Conservation (phyloP, 1,140 invertebrate genomes). For the Drosophila pseudoananassae region DNA sequence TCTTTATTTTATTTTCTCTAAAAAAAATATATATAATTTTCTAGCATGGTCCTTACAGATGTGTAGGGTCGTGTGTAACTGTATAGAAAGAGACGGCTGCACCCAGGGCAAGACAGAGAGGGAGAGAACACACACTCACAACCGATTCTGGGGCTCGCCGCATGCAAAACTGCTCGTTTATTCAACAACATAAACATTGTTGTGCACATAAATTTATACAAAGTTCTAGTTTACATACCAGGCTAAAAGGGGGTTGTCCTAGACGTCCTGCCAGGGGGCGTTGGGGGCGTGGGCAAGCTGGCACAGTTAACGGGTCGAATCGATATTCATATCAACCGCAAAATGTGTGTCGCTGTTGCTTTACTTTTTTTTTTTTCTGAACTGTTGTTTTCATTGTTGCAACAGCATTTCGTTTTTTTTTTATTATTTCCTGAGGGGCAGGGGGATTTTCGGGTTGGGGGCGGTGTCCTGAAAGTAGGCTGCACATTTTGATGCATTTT, state of each 20-base stretch:
- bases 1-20: no score
- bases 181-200: constrained; percentile 82
- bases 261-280: neutral
- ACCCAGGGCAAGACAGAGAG: neutral
- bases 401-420: neutral
- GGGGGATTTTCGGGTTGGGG: no score
- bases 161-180: constrained; percentile 79
- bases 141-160: constrained; percentile 43
- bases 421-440: neutral
- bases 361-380: constrained; percentile 26
- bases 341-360: constrained; percentile 72
- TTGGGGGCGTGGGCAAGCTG: constrained; percentile 28
- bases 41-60: neutral
- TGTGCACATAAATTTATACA: constrained; percentile 82
- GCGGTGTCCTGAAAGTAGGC: constrained; percentile 56
- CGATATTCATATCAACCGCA: constrained; percentile 80
- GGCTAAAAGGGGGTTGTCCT: constrained; percentile 1
- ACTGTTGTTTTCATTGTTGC: neutral
- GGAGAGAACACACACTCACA: neutral
- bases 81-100: neutral
- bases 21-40: no score
- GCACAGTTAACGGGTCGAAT: constrained; percentile 72
- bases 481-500: constrained; percentile 65
- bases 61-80: neutral
- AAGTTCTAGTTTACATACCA: constrained; percentile 78